Conservation (phyloP, 2,113 vertebrate genomes). For the Eclectus roratus region DNA sequence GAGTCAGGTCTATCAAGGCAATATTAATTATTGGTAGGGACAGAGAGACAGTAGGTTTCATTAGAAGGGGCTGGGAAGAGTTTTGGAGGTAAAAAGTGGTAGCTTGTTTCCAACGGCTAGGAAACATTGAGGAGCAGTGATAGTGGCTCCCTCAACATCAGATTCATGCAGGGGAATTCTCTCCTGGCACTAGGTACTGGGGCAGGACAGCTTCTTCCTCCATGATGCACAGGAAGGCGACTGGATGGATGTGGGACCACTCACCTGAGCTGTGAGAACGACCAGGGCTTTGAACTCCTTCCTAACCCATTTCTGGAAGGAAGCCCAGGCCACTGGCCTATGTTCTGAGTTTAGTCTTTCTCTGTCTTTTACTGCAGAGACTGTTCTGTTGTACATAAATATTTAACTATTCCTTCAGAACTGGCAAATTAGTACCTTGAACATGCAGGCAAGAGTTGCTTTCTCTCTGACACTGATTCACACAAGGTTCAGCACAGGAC, state of each 20-base stretch:
- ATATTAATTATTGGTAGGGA: not conserved
- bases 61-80: not conserved
- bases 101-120: not conserved
- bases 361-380: not conserved
- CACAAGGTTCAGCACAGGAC: not conserved
- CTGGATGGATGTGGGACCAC: not conserved
- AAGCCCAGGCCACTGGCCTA: not conserved
- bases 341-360: not conserved
- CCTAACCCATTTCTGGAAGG: not conserved
- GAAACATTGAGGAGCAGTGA: not conserved
- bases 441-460: not conserved
- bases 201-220: not conserved
- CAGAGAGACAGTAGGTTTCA: not conserved
- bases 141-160: not conserved
- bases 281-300: not conserved
- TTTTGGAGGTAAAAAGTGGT: not conserved
- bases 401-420: not conserved
- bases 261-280: not conserved
- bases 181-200: not conserved
- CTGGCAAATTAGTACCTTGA: not conserved
- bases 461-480: not conserved
- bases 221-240: fast-evolving
- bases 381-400: not conserved
- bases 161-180: not conserved
- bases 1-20: not conserved